Evolutionary conservation across 2,888 invertebrate genomes (phyloP), one percentile per base, ranked within the genome.

Genomic region (Pristionchus exspectatus): DNA sequence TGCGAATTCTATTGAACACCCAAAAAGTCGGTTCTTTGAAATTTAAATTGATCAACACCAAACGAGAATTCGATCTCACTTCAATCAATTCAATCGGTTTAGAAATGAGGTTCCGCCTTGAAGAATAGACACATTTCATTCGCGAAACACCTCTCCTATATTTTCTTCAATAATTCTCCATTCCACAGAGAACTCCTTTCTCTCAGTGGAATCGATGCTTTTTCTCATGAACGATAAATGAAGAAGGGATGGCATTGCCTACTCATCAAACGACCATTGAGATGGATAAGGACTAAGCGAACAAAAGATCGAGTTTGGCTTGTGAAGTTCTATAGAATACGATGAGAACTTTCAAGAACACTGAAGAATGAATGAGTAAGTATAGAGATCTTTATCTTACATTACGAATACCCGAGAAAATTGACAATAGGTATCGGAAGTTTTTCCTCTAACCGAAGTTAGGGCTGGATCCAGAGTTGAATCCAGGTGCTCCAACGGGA

Each of bases 221-320:
- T 81, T 81, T 81, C 50, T 81, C n/a, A 81, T 27, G 27, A 24
- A 27, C 5, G 77, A 50, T 33, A 44, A 54, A 81, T n/a, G 38
- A 21, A 38, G 33, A 81, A 50, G 27, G 27, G 81, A 27, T 50
- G n/a, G 50, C n/a, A 44, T 44, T 81, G 50, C 5, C 50, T n/a
- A 21, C 38, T 44, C 24, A 24, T 81, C 50, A n/a, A 81, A 81
- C 33, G 2, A 50, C 21, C 50, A 27, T 81, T 44, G 50, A 2
- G 50, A 81, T 27, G n/a, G 27, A 81, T 44, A 77, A 44, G 81
- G 44, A 81, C 81, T 24, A 33, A 81, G 81, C 27, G 81, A 81
- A 27, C 81, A 27, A 44, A 81, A 81, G 81, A 81, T 81, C 81
- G 81, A 81, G 81, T 81, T 81, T 50, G 27, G 54, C n/a, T 81